Evolutionary conservation across 2,888 invertebrate species (phyloP), one percentile per base, ranked within the genome.

Genomic region (Balanococcus diminutus): DNA sequence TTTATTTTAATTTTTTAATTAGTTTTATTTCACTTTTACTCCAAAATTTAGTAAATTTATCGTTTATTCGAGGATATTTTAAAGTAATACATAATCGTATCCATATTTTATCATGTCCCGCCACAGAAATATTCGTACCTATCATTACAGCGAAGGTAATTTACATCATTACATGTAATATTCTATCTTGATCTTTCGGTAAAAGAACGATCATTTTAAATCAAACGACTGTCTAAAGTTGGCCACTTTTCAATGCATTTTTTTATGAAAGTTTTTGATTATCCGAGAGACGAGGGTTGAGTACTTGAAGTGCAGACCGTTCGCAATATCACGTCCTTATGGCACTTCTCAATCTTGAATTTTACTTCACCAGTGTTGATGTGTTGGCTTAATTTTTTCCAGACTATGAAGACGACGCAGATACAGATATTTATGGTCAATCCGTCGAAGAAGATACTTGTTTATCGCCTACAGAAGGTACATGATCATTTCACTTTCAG

Each of bases 391-490:
- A 22, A 19, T 56, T 19, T 8, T 56, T 22, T 56, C 56, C 72
- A 87, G 87, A 87, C 56, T 87, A 87, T 36, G 86, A 96, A 89
- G 97, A 97, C 89, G 96, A 96, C 89, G 96, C 96, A 89, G 96
- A 96, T 91, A 93, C 96, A 87, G 96, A 96, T 91, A 93, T 96
- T 87, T 98, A 97, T 90, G 98, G 98, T 14, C 96, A 96, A 90
- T 98, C 98, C 2, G 94, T 97, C 67, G 98, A 98, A 90, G 98
- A 98, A 89, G 97, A 97, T 89, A 95, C 93, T 90, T 95, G 95
- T 89, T 16, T 67, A 28, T 98, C 98, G 16, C 97, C 98, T 2
- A 95, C 95, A 89, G 96, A 96, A 91, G 91, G 92, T 91, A 89
- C 89, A 22, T 22, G 36, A 82, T 81, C 39, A 19, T 42, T 32